phyloP scores from a whole-genome alignment of 2,113 vertebrate species.

The Nibea coibor region DNA sequence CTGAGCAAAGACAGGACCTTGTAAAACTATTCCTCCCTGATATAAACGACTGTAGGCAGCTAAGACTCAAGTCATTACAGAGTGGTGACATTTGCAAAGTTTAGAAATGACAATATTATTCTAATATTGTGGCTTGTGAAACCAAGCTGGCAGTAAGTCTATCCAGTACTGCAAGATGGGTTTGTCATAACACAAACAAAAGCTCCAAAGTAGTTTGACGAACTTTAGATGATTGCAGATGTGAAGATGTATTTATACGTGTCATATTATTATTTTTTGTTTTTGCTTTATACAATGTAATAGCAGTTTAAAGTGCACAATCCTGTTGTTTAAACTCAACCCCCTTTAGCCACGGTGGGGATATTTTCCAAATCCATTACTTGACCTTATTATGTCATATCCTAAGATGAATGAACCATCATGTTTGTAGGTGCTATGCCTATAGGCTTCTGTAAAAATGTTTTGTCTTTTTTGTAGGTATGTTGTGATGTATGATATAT shows the following conservation, averaged over 20 bases:
- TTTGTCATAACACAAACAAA: not conserved
- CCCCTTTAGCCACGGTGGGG: not conserved
- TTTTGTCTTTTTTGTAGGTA: too few relatives aligned
- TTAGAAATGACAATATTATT: too few relatives aligned
- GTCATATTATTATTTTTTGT: not conserved
- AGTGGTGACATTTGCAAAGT: not conserved
- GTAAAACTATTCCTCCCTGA: not conserved
- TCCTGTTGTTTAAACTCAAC: not conserved
- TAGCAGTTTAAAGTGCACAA: not conserved
- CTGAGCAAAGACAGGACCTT: not conserved
- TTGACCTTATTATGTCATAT: not conserved
- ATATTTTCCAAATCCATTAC: not conserved
- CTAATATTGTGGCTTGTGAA: too few relatives aligned
- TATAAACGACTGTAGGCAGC: not conserved
- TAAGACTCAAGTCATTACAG: not conserved
- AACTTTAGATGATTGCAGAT: not conserved
- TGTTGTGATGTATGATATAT: too few relatives aligned
- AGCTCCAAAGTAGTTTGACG: not conserved
- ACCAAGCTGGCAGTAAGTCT: not conserved
- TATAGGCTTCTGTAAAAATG: too few relatives aligned
- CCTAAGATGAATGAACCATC: too few relatives aligned
- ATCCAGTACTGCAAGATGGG: not conserved
- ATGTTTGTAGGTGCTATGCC: too few relatives aligned
- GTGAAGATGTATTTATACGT: not conserved
- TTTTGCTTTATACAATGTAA: not conserved